A percentile compares a stretch with the other conserved stretches of the same genome.
phyloP scores from a whole-genome alignment of 1,140 invertebrate species.

The Drosophila teissieri region DNA sequence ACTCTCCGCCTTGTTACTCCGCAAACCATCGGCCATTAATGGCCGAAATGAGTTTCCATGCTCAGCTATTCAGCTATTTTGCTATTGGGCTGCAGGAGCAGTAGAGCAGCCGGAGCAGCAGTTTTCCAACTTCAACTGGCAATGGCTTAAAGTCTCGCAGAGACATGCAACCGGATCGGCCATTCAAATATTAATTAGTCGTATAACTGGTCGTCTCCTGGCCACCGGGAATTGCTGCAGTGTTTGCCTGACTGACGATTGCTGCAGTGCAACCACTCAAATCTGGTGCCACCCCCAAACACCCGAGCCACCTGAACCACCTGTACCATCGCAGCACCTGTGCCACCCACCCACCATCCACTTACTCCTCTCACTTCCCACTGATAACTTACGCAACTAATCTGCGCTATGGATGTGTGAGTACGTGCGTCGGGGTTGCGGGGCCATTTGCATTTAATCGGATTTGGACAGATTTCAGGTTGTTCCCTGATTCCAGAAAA shows the following conservation, averaged over 20 bases:
- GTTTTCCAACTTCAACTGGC: not conserved
- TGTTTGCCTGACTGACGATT: slow-evolving; percentile 63
- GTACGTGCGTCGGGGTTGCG: not conserved
- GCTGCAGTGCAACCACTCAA: slow-evolving; percentile 66
- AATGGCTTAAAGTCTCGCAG: slow-evolving; percentile 8
- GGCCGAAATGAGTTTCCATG: slow-evolving; percentile 66
- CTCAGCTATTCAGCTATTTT: slow-evolving; percentile 40
- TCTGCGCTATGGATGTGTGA: slow-evolving; percentile 49
- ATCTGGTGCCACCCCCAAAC: slow-evolving; percentile 18
- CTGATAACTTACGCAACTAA: slow-evolving; percentile 80
- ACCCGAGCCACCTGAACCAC: slow-evolving; percentile 1
- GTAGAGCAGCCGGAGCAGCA: not conserved
- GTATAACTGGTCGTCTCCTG: slow-evolving; percentile 23
- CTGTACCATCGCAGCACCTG: too few relatives aligned
- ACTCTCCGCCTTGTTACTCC: slow-evolving; percentile 33
- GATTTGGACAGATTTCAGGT: slow-evolving; percentile 80
- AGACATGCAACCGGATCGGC: slow-evolving; percentile 36
- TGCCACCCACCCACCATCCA: too few relatives aligned
- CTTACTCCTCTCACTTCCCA: not conserved
- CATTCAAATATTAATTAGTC: slow-evolving; percentile 81
- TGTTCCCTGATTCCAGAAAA: slow-evolving; percentile 51
- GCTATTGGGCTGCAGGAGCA: too few relatives aligned
- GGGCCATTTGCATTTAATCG: slow-evolving; percentile 79
- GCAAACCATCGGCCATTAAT: slow-evolving; percentile 47
- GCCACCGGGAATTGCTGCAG: slow-evolving; percentile 66